phyloP scores from a whole-genome alignment of 2,113 vertebrate species.

The Synchiropus splendidus region DNA sequence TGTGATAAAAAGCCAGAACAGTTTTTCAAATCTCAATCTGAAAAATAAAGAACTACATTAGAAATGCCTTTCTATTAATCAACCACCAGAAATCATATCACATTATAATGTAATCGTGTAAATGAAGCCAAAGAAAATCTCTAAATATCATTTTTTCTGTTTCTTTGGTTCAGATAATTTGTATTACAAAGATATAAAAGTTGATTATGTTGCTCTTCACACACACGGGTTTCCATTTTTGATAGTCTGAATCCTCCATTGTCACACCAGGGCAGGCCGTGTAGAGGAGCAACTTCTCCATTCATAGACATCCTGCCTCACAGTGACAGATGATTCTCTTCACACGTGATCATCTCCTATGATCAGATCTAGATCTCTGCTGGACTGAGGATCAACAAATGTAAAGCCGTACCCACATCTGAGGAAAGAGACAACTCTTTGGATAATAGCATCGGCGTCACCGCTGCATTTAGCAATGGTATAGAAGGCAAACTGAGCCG shows the following conservation, averaged over 20 bases:
- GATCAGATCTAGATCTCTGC: too few species aligned
- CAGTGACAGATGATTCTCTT: too few species aligned
- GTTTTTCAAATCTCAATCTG: constrained; percentile 42
- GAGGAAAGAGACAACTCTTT: constrained; percentile 80
- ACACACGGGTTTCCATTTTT: constrained; percentile 50
- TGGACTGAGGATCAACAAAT: constrained; percentile 36
- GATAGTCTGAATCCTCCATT: constrained; percentile 60
- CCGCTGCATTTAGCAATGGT: constrained; percentile 62
- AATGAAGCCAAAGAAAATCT: constrained; percentile 64
- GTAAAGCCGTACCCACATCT: constrained; percentile 47
- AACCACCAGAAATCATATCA: constrained; percentile 40
- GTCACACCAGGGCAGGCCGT: constrained; percentile 27
- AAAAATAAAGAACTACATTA: constrained; percentile 15
- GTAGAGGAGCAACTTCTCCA: too few species aligned
- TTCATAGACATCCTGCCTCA: too few species aligned
- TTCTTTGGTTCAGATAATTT: constrained; percentile 93
- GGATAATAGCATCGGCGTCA: constrained; percentile 74
- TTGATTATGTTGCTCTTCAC: constrained; percentile 71
- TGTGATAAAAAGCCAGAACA: constrained; percentile 31
- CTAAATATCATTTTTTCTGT: constrained; percentile 74
- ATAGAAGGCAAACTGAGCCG: constrained; percentile 52
- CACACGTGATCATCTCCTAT: too few species aligned
- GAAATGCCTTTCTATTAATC: constrained; percentile 38
- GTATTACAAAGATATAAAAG: constrained; percentile 67
- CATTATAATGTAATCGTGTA: constrained; percentile 47